Evolutionary conservation across 2,888 invertebrate genomes (phyloP).

Genomic region (Amblyjoppa proteus): DNA sequence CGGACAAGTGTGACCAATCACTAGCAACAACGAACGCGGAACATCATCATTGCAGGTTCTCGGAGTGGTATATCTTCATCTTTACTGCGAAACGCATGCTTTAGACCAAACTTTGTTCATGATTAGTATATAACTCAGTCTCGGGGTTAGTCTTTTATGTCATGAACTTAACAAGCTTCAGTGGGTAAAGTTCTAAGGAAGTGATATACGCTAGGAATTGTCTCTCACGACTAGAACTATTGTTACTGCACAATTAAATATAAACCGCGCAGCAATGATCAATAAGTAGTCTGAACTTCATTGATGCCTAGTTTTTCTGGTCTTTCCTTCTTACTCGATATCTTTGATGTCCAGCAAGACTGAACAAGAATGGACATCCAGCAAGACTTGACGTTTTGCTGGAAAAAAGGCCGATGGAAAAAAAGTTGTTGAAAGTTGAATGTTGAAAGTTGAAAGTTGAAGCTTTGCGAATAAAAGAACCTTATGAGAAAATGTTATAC

Average conservation of each 20-base stretch:
- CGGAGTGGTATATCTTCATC: constrained; percentile 46
- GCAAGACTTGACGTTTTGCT: neutral
- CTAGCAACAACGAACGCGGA: constrained; percentile 52
- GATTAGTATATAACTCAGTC: constrained; percentile 32
- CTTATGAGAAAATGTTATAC: no score
- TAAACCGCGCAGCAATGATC: neutral
- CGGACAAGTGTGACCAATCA: constrained; percentile 65
- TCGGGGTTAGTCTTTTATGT: neutral
- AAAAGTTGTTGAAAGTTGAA: no score
- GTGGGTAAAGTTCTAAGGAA: neutral
- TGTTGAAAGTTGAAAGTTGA: no score
- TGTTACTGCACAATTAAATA: neutral
- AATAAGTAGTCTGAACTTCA: neutral
- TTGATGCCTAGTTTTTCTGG: neutral
- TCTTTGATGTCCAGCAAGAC: neutral
- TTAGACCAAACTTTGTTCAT: constrained; percentile 12
- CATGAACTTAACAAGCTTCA: constrained; percentile 9
- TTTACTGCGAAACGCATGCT: constrained; percentile 37
- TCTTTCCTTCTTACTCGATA: neutral
- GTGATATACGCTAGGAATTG: neutral
- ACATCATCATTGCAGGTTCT: constrained; percentile 36
- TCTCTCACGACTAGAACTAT: neutral
- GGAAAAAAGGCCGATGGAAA: no score
- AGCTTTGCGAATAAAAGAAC: no score
- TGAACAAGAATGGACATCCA: no score